phyloP scores from a whole-genome alignment of 2,888 invertebrate genomes.

The Tiliacea aurago region DNA sequence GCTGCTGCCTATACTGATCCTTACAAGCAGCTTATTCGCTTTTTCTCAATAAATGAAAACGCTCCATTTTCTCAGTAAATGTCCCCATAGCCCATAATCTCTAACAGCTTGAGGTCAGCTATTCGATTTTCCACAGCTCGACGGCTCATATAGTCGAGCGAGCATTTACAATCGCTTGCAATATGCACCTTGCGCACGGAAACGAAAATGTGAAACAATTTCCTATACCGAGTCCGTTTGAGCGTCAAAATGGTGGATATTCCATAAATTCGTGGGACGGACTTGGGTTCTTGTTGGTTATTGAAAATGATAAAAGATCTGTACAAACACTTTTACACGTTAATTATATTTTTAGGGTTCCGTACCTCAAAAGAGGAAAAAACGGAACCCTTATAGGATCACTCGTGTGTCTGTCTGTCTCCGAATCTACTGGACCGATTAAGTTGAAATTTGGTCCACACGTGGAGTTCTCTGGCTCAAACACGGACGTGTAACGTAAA shows the following conservation, averaged over 20 bases:
- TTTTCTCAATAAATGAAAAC: neutral
- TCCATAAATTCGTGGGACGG: slow-evolving; percentile 54
- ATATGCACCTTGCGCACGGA: slow-evolving; percentile 59
- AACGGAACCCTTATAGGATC: too few species aligned
- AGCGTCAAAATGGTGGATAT: slow-evolving; percentile 64
- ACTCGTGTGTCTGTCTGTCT: too few species aligned
- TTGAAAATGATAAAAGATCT: too few species aligned
- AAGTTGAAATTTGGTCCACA: too few species aligned
- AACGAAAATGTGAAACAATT: slow-evolving; percentile 62
- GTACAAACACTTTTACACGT: too few species aligned
- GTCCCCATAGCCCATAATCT: slow-evolving; percentile 10
- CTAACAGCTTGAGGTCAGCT: slow-evolving; percentile 42
- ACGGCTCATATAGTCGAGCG: slow-evolving; percentile 33
- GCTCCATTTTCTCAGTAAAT: slow-evolving; percentile 14
- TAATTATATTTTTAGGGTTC: too few species aligned
- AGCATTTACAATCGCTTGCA: slow-evolving; percentile 55
- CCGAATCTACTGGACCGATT: too few species aligned
- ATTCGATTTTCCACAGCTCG: slow-evolving; percentile 54
- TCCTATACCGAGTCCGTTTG: slow-evolving; percentile 55
- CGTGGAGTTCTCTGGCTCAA: too few species aligned
- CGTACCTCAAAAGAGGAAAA: too few species aligned
- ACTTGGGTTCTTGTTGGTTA: slow-evolving; percentile 21
- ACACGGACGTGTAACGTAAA: too few species aligned
- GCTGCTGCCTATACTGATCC: neutral
- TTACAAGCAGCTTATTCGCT: neutral